A percentile compares a stretch with the other conserved stretches of the same genome.
Conservation (phyloP, 2,797 vertebrate genomes). For the Malacoctenus gilli region DNA sequence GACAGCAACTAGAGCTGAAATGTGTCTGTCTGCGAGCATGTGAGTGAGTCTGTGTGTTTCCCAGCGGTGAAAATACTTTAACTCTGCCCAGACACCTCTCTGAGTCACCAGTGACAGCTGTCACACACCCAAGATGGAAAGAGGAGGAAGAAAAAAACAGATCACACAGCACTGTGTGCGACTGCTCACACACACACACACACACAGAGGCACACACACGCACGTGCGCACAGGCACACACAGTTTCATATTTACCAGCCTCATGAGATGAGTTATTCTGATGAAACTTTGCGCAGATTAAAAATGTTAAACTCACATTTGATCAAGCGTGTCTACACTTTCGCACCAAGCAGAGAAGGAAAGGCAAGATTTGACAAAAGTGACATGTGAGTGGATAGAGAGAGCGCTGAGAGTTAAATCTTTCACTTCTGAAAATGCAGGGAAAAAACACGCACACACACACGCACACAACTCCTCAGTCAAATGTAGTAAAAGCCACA, state of each 20-base stretch:
- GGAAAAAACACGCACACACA: no score
- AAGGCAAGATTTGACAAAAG: conserved; percentile 73
- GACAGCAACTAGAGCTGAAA: conserved; percentile 58
- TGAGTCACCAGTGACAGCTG: conserved; percentile 78
- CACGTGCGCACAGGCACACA: conserved; percentile 37
- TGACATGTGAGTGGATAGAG: conserved; percentile 68
- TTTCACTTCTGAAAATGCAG: conserved; percentile 65
- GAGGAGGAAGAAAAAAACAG: conserved; percentile 34
- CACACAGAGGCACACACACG: conserved; percentile 33
- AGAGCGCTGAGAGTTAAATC: conserved; percentile 72
- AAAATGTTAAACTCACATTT: conserved; percentile 78
- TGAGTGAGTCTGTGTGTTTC: conserved; percentile 36
- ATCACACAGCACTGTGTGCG: conserved; percentile 46
- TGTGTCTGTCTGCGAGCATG: conserved; percentile 29
- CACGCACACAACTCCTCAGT: conserved; percentile 62
- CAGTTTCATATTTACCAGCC: conserved; percentile 66
- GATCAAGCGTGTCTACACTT: conserved; percentile 72
- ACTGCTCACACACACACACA: conserved; percentile 51
- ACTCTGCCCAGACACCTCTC: conserved; percentile 74
- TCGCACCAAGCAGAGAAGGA: conserved; percentile 60
- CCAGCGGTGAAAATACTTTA: conserved; percentile 64
- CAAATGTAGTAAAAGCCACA: conserved; percentile 64
- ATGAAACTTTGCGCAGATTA: conserved; percentile 78
- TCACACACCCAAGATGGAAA: conserved; percentile 70
- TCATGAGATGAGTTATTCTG: conserved; percentile 72